Conservation (phyloP, 2,797 vertebrate genomes). For the Takifugu ocellatus region DNA sequence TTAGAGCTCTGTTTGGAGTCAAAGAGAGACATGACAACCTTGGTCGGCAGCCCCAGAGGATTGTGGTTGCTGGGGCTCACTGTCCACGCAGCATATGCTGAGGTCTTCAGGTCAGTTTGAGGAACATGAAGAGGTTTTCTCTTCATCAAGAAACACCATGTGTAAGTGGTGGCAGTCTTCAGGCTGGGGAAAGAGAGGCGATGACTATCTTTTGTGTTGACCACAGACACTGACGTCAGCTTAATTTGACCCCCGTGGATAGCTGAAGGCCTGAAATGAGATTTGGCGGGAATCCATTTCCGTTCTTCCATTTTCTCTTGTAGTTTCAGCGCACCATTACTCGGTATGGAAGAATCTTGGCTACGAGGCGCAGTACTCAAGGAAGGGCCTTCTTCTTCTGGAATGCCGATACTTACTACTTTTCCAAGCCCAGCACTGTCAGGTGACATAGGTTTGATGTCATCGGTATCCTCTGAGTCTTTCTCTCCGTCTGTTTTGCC, state of each 20-base stretch:
- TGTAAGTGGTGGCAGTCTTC: constrained; percentile 92
- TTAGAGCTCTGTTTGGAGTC: constrained; percentile 93
- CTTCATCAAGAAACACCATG: constrained; percentile 95
- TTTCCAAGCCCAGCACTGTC: constrained; percentile 72
- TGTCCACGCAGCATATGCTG: constrained; percentile 90
- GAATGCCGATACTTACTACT: constrained; percentile 62
- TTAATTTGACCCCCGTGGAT: constrained; percentile 79
- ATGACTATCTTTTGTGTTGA: constrained; percentile 80
- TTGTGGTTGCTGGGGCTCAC: constrained; percentile 86
- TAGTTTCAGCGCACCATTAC: constrained; percentile 68
- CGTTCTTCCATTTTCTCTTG: constrained; percentile 78
- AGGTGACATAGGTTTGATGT: constrained; percentile 60
- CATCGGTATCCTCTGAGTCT: constrained; percentile 61
- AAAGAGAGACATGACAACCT: constrained; percentile 92
- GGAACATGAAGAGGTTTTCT: constrained; percentile 85
- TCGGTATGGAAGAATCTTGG: constrained; percentile 41
- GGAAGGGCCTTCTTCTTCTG: constrained; percentile 38
- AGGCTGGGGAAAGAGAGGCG: constrained; percentile 89
- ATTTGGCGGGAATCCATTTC: constrained; percentile 73
- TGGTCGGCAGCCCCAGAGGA: constrained; percentile 91
- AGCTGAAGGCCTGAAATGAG: constrained; percentile 66
- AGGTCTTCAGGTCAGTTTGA: constrained; percentile 88
- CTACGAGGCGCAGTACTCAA: constrained; percentile 59
- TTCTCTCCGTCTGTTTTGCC: constrained; percentile 64
- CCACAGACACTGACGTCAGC: constrained; percentile 71